These are phyloP conservation scores for Pampus argenteus DNA, from an alignment of 2,797 vertebrate genomes.

Conservation along the genomic window DNA sequence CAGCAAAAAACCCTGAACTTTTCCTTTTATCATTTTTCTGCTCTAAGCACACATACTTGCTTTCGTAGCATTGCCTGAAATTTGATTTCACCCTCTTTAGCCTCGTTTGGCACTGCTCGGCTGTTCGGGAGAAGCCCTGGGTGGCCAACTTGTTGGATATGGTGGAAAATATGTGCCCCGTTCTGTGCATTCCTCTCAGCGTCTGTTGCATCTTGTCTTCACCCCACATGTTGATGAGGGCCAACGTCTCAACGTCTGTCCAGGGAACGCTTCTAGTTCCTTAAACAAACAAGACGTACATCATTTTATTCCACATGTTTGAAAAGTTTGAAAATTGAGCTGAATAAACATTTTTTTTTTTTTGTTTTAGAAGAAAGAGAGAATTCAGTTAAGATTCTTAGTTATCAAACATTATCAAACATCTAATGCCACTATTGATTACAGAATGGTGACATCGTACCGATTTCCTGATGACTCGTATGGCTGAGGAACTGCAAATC, in stretches of 20 bases:
- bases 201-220: constrained; percentile 77
- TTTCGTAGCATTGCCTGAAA: constrained; percentile 83
- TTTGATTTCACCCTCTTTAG: constrained; percentile 79
- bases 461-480: constrained; percentile 56
- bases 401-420: too few species aligned
- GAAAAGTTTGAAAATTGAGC: too few species aligned
- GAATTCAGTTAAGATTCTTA: too few species aligned
- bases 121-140: constrained; percentile 78
- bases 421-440: too few species aligned
- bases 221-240: constrained; percentile 82
- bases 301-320: too few species aligned
- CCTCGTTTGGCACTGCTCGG: constrained; percentile 83
- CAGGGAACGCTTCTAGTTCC: constrained; percentile 79
- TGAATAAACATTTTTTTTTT: too few species aligned
- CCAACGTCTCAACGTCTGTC: constrained; percentile 81
- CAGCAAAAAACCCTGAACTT: background rate
- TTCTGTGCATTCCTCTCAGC: constrained; percentile 75
- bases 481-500: constrained; percentile 75
- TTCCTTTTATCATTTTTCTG: background rate
- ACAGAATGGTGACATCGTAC: constrained; percentile 41
- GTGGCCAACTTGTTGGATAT: constrained; percentile 78
- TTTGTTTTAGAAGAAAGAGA: too few species aligned
- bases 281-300: constrained; percentile 15
- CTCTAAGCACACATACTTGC: constrained; percentile 66
- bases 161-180: constrained; percentile 74